Evolutionary conservation across 2,797 vertebrate species (phyloP), one percentile per base, ranked within the genome.

Genomic region (Lepus oiostolus): DNA sequence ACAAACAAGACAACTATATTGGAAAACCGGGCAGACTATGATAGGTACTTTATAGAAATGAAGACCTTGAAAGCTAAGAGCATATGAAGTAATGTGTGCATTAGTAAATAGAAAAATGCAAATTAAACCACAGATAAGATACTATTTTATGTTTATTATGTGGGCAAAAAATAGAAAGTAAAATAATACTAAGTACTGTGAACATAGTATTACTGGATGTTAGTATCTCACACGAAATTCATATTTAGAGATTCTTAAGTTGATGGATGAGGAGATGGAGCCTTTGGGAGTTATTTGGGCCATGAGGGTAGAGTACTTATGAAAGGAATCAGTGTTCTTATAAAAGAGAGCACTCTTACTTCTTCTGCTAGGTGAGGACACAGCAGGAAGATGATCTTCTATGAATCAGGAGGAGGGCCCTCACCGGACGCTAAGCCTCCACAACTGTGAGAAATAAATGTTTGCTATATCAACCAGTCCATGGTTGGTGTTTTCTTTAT

Each of bases 31-130:
- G 1, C 28, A 90, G 17, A 30, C 35, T 88, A 54, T 24, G 2
- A 30, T 4, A 91, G 14, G 16, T 1, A 85, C 9, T 85, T 95
- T 79, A 77, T 42, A 79, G 54, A 93, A 94, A 91, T 4, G 2
- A 79, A 95, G 62, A 8, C 4, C 10, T 5, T 2, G 11, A 88
- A 92, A 1, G 4, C 22, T 79, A 72, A 22, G 70, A 38, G n/a
- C 77, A 68, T 77, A 77, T 60, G 2, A 76, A 87, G 60, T n/a
- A 19, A 91, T 58, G 8, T 7, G 65, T 0, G 52, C 22, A 72
- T 87, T 58, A 47, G 7, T 65, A 90, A 82, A 50, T 85, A 54
- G 19, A 84, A 84, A 94, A 94, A 38, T 94, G 21, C 7, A 94
- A 87, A 85, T 52, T 89, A 70, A 91, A 24, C 88, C 7, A 90